A percentile compares a stretch with the other conserved stretches of the same genome.
These are phyloP conservation scores for Semnornis frantzii DNA, from an alignment of 2,113 vertebrate genomes.

Conservation along the genomic window DNA sequence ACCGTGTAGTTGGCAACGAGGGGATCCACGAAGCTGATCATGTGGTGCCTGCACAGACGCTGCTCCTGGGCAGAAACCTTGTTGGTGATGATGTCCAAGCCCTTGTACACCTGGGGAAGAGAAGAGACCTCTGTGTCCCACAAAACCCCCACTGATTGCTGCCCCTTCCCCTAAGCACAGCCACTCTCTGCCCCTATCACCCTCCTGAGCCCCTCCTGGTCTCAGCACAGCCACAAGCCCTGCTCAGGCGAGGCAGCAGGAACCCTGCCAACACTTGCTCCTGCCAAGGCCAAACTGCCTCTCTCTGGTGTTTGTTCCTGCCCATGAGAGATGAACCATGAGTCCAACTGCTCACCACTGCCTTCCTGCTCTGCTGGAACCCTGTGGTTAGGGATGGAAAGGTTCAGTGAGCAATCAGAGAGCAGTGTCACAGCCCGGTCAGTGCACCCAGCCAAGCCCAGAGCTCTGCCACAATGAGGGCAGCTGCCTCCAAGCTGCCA, in stretches of 20 bases:
- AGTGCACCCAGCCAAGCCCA: not conserved
- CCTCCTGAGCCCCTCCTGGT: not conserved
- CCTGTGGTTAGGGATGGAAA: not conserved
- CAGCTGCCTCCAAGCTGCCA: not conserved
- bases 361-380: not conserved
- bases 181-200: not conserved
- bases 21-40: constrained; percentile 97
- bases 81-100: constrained; percentile 96
- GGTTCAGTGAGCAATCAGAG: not conserved
- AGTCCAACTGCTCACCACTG: not conserved
- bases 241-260: not conserved
- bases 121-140: not conserved
- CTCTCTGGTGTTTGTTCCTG: constrained; percentile 1
- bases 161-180: not conserved
- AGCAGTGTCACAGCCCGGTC: not conserved
- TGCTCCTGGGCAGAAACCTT: constrained; percentile 89
- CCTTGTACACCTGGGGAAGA: constrained; percentile 87
- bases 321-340: not conserved
- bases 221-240: not conserved
- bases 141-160: rapidly evolving
- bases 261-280: not conserved
- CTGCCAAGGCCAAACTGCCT: not conserved
- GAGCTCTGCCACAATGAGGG: not conserved
- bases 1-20: constrained; percentile 89
- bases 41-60: constrained; percentile 90